Base-by-base conservation (phyloP, 2,797 vertebrate species). In the Platyrinchus mystaceus region DNA sequence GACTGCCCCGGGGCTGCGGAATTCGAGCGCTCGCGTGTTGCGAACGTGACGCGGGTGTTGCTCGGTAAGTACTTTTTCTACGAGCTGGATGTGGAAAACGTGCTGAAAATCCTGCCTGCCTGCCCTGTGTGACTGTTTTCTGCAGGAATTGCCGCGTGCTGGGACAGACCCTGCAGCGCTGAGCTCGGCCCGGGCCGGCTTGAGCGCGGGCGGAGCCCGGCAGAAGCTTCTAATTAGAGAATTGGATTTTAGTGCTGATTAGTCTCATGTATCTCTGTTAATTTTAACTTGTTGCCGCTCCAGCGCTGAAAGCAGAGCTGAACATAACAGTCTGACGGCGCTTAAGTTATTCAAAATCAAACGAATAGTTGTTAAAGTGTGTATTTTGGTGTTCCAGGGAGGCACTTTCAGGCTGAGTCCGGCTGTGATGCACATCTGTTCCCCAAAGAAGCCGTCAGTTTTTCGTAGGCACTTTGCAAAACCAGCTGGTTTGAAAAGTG, bases 321-420 rank as follows among this genome's bases (percentile, higher is more conserved):
- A 28, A 8, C 24, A 1, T 2, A 8, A 2, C 13, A 18, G 23
- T 10, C 12, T 67, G 44, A 15, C 1, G 0, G 10, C 30, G 4
- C 10, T 36, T 6, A n/a, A n/a, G 20, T 27, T 62, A 10, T 14
- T 79, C 1, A 26, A 24, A 78, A 15, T 11, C 15, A 10, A 73
- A 37, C 8, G 56, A 2, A 8, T 10, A 17, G 4, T 68, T 46
- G 14, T 2, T 69, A 1, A 84, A 41, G 2, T 5, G 8, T 59
- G 3, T 6, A 4, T 58, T 28, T 53, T 39, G 22, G 28, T 53
- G 13, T 83, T 80, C 6, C 5, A 94, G 77, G n/a, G 81, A 39
- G 32, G 63, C 41, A 24, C 8, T 59, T 52, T 26, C 27, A 88
- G 59, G 56, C 47, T 50, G 70, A 49, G 68, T 12, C 24, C 44